These are phyloP conservation scores for Sarcophilus harrisii DNA, from an alignment of 2,797 vertebrate species.

Conservation along the genomic window DNA sequence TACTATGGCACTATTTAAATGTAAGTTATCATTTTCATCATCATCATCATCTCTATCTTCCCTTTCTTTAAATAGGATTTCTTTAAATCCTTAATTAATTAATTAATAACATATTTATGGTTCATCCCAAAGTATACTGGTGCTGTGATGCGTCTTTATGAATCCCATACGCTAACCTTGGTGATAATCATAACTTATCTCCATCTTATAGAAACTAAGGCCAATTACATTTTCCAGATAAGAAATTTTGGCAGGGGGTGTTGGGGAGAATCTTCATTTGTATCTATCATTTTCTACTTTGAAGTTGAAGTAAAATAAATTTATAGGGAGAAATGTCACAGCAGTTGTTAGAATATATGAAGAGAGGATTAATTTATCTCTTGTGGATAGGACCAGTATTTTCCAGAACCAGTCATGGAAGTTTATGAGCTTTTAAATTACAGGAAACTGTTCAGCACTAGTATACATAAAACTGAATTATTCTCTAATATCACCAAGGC, in stretches of 20 bases:
- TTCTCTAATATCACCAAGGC: background rate
- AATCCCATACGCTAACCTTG: background rate
- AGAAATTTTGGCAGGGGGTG: background rate
- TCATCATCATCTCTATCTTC: background rate
- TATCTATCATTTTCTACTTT: background rate
- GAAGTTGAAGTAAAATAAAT: slow-evolving; percentile 50
- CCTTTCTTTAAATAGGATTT: background rate
- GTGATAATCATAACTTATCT: background rate
- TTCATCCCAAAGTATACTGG: background rate
- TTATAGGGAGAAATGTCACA: slow-evolving; percentile 51
- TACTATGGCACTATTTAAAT: background rate
- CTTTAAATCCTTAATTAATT: no score
- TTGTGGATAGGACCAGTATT: background rate
- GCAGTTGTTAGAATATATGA: slow-evolving; percentile 25
- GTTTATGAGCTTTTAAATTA: slow-evolving; percentile 55
- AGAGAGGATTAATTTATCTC: slow-evolving; percentile 13
- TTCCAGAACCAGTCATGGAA: slow-evolving; percentile 41
- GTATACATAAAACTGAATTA: slow-evolving; percentile 24
- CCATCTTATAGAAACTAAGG: background rate
- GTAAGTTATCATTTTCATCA: background rate
- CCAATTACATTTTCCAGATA: slow-evolving; percentile 40
- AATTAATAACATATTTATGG: background rate
- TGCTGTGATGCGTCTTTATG: background rate
- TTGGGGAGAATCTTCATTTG: background rate
- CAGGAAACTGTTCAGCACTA: background rate